Base-by-base conservation (phyloP, 1,140 invertebrate species). In the Aphelinus atriplicis region DNA sequence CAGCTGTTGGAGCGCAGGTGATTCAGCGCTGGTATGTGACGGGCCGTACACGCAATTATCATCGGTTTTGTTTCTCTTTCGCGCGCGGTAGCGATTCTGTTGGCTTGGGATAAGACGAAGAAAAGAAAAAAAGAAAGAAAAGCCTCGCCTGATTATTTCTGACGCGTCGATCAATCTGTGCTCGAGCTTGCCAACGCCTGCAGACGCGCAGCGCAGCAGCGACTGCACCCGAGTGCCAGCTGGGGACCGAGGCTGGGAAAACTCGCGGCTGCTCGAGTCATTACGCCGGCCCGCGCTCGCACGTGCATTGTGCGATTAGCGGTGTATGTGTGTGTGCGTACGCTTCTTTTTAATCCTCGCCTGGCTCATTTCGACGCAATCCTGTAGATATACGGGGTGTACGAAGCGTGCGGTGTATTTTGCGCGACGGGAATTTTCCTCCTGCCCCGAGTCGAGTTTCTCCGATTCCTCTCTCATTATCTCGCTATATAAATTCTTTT, bases 291-390 rank as follows among this genome's bases (percentile, higher is more conserved):
- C 6, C 62, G 2, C 46, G 50, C 5, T 50, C 26, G 60, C 26
- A 5, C 5, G 53, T 10, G 53, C 53, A 10, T 55, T 55, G 10
- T 55, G 10, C 53, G 10, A 55, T 55, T 26, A 26, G 26, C 0
- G 26, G 26, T 26, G 26, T 26, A 26, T 26, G 26, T 26, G 26
- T 26, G 42, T 43, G 6, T 45, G 1, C 53, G 50, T 42, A 26
- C 55, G 42, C 64, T 60, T 55, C 63, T 67, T 60, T 73, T 66
- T 73, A 66, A 66, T 73, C 71, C 48, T 3, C 56, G n/a, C 7
- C 46, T 6, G 53, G 68, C 48, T 70, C 47, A 60, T 61, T 61
- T 61, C 7, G 1, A 48, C 45, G 56, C 67, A 69, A 58, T 57
- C 56, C 57, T 43, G 56, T 69, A 26, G 26, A 26, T 26, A 26